phyloP scores from a whole-genome alignment of 2,888 invertebrate species.

The Orthosia cruda region DNA sequence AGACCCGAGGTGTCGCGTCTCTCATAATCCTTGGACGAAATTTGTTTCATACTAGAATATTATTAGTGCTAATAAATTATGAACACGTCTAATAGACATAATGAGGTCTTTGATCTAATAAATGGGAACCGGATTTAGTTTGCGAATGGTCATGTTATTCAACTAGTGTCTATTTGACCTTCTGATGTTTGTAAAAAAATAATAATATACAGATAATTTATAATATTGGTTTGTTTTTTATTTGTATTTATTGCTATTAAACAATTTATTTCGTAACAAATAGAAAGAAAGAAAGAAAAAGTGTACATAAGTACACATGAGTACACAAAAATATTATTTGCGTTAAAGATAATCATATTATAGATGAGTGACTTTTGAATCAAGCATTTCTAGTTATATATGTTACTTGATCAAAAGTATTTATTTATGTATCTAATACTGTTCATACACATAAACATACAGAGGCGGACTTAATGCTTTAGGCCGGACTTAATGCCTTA shows the following conservation, averaged over 20 bases:
- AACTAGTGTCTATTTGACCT: slow-evolving; percentile 8
- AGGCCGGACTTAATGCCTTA: no score
- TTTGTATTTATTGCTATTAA: background rate
- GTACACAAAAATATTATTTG: background rate
- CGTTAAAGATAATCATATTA: no score
- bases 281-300: no score
- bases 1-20: slow-evolving; percentile 20
- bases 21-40: slow-evolving; percentile 8
- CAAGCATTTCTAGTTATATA: background rate
- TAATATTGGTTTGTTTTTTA: slow-evolving; percentile 9
- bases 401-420: no score
- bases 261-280: background rate
- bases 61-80: background rate
- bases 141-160: background rate
- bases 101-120: slow-evolving; percentile 6
- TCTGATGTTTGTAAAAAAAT: background rate
- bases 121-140: slow-evolving; percentile 9
- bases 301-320: slow-evolving; percentile 3
- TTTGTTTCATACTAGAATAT: slow-evolving; percentile 28
- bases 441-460: no score
- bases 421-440: no score
- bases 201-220: background rate
- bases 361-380: no score
- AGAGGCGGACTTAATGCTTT: no score
- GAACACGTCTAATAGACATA: background rate